Percentiles rank a stretch among this genome's conserved stretches.
Conservation (phyloP, 2,888 invertebrate genomes). For the Alcis repandata region DNA sequence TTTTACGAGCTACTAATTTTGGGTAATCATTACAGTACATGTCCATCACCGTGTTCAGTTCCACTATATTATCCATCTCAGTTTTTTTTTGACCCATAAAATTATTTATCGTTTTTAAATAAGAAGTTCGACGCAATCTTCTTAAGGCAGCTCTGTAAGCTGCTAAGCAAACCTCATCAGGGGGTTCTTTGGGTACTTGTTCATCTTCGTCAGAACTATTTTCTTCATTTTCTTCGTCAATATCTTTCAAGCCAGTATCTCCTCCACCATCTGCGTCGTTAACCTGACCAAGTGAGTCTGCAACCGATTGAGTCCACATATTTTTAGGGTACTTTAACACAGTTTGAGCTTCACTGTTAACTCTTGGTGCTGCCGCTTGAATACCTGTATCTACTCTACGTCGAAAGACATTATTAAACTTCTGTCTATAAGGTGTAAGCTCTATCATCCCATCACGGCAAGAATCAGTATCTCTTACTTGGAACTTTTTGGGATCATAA, state of each 20-base stretch:
- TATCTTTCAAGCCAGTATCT: slow-evolving; percentile 58
- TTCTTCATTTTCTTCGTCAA: slow-evolving; percentile 45
- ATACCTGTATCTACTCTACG: slow-evolving; percentile 85
- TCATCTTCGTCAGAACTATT: slow-evolving; percentile 63
- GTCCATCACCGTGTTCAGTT: slow-evolving; percentile 85
- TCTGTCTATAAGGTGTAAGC: slow-evolving; percentile 85
- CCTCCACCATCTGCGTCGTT: slow-evolving; percentile 66
- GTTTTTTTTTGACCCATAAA: slow-evolving; percentile 61
- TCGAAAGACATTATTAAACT: slow-evolving; percentile 85
- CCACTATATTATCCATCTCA: slow-evolving; percentile 73
- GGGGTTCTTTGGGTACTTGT: slow-evolving; percentile 52
- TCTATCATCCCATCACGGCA: slow-evolving; percentile 90
- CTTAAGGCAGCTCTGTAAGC: slow-evolving; percentile 66
- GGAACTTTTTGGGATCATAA: slow-evolving; percentile 79
- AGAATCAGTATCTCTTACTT: slow-evolving; percentile 83
- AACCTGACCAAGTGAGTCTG: slow-evolving; percentile 67
- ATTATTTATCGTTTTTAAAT: slow-evolving; percentile 67
- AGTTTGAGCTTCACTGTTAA: slow-evolving; percentile 88
- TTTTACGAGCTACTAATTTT: slow-evolving; percentile 74
- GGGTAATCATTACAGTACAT: slow-evolving; percentile 88
- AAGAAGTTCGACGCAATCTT: slow-evolving; percentile 74
- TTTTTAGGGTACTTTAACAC: slow-evolving; percentile 89
- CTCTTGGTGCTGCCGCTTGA: slow-evolving; percentile 85
- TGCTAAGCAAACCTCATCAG: slow-evolving; percentile 69
- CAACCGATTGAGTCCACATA: slow-evolving; percentile 89